Conservation (phyloP, 2,888 invertebrate genomes). For the Limenitis camilla region DNA sequence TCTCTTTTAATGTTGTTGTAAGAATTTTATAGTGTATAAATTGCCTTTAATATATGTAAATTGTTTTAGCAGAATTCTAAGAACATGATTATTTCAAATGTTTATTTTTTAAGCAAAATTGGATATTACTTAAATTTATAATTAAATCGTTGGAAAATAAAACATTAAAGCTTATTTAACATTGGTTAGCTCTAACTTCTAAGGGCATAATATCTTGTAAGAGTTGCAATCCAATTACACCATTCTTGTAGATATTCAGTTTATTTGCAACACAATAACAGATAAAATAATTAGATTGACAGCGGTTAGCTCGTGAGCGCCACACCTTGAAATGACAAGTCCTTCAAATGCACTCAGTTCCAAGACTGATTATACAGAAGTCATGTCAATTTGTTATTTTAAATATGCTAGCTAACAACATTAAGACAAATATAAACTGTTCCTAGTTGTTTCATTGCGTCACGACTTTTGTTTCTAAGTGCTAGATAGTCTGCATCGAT, state of each 20-base stretch:
- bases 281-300: constrained; percentile 37
- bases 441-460: constrained; percentile 24
- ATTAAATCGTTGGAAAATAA: not conserved
- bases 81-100: constrained; percentile 8
- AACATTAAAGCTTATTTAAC: not conserved
- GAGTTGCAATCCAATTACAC: constrained; percentile 30
- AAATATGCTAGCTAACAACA: constrained; percentile 54
- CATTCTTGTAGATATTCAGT: constrained; percentile 15
- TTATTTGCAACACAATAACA: constrained; percentile 30
- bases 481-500: constrained; percentile 1
- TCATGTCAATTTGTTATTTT: constrained; percentile 59
- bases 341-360: constrained; percentile 56
- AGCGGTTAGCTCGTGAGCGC: constrained; percentile 52
- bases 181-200: no score
- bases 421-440: constrained; percentile 42
- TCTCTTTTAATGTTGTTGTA: constrained; percentile 21
- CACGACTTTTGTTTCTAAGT: constrained; percentile 19
- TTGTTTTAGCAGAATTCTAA: constrained; percentile 23
- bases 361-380: constrained; percentile 41
- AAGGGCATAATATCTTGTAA: not conserved
- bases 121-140: no score
- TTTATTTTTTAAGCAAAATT: not conserved
- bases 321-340: constrained; percentile 54
- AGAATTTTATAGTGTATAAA: constrained; percentile 44
- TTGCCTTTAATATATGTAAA: constrained; percentile 61